These are phyloP conservation scores for Chloropsis cyanopogon DNA, from an alignment of 2,113 vertebrate genomes.

Conservation along the genomic window DNA sequence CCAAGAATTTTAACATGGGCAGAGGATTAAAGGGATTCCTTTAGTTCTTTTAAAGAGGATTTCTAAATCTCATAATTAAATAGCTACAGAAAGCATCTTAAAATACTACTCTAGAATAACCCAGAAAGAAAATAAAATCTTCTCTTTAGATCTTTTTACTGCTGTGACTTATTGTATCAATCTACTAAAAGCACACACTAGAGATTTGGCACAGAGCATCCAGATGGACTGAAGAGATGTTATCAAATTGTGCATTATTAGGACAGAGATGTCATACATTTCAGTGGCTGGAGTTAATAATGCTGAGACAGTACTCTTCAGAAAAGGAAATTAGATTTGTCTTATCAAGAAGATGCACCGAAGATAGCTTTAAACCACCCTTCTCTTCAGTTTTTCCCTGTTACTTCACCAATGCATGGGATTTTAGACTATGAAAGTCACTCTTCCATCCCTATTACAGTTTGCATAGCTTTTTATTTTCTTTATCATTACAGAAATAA, in stretches of 20 bases:
- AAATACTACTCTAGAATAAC: not conserved
- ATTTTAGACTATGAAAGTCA: not conserved
- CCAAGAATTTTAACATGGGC: not conserved
- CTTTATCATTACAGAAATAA: not conserved
- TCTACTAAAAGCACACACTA: not conserved
- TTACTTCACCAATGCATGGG: not conserved
- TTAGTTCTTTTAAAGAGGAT: not conserved
- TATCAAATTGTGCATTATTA: conserved; percentile 23
- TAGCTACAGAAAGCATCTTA: not conserved
- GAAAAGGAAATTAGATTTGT: conserved; percentile 53
- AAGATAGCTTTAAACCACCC: not conserved
- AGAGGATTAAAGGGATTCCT: not conserved
- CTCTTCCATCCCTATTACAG: not conserved
- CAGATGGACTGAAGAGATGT: conserved; percentile 20
- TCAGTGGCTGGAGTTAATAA: conserved; percentile 18
- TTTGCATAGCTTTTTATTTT: not conserved
- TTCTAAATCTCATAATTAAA: not conserved
- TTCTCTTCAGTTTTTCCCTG: not conserved
- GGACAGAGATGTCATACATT: not conserved
- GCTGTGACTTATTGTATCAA: not conserved
- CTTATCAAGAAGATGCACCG: conserved; percentile 18
- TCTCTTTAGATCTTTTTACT: not conserved
- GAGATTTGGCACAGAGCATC: not conserved
- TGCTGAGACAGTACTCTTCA: not conserved
- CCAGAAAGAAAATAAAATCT: not conserved